Base-by-base conservation (phyloP, 2,113 vertebrate genomes). In the Donacobius atricapilla region DNA sequence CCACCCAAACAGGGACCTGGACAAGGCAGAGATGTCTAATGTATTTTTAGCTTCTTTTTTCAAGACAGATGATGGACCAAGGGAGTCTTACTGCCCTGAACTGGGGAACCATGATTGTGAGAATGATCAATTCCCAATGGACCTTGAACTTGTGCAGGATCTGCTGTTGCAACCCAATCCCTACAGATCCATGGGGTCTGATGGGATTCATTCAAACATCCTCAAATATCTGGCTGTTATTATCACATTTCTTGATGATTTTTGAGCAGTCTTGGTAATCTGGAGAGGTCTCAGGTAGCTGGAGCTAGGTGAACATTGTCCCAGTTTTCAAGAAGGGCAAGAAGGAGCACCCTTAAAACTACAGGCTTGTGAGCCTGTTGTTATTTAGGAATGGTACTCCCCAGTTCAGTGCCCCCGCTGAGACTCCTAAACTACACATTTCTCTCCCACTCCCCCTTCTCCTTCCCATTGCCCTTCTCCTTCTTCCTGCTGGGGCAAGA, bases 181-280 rank as follows among this genome's bases (percentile, higher is more conserved):
- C 24, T 56, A 9, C 12, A n/a, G 53, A 65, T 30, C 42, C 15
- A 18, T 13, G 10, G 4, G 4, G 15, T 21, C n/a, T 56, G 24
- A 24, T 47, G 20, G 30, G 12, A 24, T 56, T 47, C 4, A 47
- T 40, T 16, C 35, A 64, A 48, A 40, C 24, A 65, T n/a, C 22
- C 40, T 73, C 23, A 85, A 40, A 48, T 8, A 65, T 2, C 40
- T 48, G 10, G 15, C 15, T 28, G 9, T 17, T 47, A 11, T 40
- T 33, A n/a, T 10, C 0, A 0, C 3, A n/a, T 19, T 28, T 65
- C 23, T 45, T 11, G 7, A 30, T 28, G 12, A 13, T 40, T 56
- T 73, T 56, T 73, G 23, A 64, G 9, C 48, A 33, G 35, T 13
- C 23, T 33, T n/a, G 23, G 23, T 22, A 54, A 45, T 15, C 22